Evolutionary conservation across 2,113 vertebrate species (phyloP).

Genomic region (Tachycineta bicolor): DNA sequence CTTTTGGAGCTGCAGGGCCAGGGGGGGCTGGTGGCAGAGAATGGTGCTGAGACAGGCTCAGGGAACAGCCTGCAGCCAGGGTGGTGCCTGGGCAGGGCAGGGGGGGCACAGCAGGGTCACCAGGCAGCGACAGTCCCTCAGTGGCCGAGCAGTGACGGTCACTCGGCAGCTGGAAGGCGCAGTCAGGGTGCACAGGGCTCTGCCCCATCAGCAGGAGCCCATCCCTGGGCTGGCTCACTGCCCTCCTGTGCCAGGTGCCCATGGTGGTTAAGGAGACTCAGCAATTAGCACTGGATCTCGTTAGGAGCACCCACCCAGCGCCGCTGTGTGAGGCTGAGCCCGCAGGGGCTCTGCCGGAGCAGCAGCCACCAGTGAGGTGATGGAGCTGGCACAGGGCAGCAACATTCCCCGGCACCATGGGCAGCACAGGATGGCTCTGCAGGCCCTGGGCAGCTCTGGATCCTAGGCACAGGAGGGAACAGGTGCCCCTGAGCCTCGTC

Average conservation of each 20-base stretch:
- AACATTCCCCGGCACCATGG: background rate
- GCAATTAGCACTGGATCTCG: background rate
- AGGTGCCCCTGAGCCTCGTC: background rate
- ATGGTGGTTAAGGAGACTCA: background rate
- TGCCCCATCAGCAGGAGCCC: background rate
- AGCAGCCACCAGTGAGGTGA: background rate
- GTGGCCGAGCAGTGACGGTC: no score
- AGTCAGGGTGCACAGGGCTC: background rate
- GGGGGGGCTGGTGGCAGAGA: no score
- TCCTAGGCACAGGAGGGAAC: background rate
- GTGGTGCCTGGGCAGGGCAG: no score
- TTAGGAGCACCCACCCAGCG: no score
- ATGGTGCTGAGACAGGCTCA: no score
- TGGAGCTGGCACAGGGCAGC: background rate
- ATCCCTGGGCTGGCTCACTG: background rate
- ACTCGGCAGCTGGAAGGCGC: background rate
- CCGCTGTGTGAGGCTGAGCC: no score
- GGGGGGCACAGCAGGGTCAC: no score
- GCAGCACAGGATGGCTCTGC: background rate
- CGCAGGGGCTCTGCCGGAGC: background rate
- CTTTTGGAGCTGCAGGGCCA: no score
- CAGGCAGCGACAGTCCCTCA: no score
- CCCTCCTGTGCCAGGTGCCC: background rate
- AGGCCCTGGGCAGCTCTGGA: background rate
- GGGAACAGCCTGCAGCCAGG: no score